Conservation (phyloP, 2,113 vertebrate genomes). For the Myxocyprinus asiaticus region DNA sequence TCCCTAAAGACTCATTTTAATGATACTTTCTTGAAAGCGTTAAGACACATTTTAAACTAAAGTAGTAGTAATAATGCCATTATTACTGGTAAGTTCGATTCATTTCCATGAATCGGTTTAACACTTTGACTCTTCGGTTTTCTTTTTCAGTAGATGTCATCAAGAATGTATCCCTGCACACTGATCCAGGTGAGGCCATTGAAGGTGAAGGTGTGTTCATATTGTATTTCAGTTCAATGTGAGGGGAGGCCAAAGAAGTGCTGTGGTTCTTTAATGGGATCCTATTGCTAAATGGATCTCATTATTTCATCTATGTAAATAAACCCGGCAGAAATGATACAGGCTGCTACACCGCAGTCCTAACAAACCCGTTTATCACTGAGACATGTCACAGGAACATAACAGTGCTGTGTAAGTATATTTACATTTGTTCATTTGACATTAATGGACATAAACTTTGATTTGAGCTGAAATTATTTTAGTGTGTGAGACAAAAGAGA, state of each 20-base stretch:
- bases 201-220: constrained; percentile 60
- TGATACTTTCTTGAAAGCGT: too few relatives aligned
- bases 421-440: not conserved
- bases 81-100: too few relatives aligned
- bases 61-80: too few relatives aligned
- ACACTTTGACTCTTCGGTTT: not conserved
- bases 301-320: constrained; percentile 56
- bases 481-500: too few relatives aligned
- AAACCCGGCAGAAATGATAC: constrained; percentile 56
- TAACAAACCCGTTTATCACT: constrained; percentile 70
- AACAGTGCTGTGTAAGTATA: constrained; percentile 65
- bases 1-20: too few relatives aligned
- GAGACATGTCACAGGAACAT: constrained; percentile 38
- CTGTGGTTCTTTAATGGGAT: constrained; percentile 63
- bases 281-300: constrained; percentile 50
- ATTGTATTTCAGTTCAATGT: constrained; percentile 56
- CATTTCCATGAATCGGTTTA: too few relatives aligned
- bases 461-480: not conserved
- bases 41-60: too few relatives aligned
- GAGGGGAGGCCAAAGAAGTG: constrained; percentile 57
- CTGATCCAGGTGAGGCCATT: not conserved
- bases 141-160: constrained; percentile 60
- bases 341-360: constrained; percentile 61
- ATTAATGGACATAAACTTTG: not conserved
- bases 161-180: constrained; percentile 51